Evolutionary conservation across 2,888 invertebrate species (phyloP).

Genomic region (Candidula unifasciata): DNA sequence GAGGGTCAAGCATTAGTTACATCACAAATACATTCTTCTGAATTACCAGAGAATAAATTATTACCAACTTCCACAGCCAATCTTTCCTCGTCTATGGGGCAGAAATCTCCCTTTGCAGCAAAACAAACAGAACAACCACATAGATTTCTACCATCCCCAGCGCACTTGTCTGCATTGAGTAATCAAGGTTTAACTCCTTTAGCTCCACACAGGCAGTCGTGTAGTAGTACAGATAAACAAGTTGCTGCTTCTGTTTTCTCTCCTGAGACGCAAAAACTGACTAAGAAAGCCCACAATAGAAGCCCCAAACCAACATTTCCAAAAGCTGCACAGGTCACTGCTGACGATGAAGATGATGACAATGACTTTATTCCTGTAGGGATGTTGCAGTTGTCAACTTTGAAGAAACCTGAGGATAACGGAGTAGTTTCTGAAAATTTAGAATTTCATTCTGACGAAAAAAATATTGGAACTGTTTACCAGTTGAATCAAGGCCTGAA

Average conservation of each 20-base stretch:
- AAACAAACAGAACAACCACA: not conserved
- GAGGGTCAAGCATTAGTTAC: not conserved
- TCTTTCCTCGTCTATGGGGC: not conserved
- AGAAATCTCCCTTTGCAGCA: not conserved
- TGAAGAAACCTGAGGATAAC: constrained; percentile 9
- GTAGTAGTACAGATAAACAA: not conserved
- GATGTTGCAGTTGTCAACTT: constrained; percentile 35
- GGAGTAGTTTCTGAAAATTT: not conserved
- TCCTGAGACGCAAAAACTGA: not conserved
- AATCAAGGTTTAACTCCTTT: not conserved
- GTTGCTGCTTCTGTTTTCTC: not conserved
- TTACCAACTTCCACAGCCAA: not conserved
- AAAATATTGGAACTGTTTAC: not conserved
- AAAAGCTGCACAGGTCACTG: not conserved
- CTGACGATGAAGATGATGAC: constrained; percentile 48
- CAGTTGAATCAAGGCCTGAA: not conserved
- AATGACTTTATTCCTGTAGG: constrained; percentile 51
- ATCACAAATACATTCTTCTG: not conserved
- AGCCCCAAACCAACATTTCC: not conserved
- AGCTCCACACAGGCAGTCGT: not conserved
- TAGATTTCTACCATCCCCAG: not conserved
- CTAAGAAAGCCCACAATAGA: constrained; percentile 8
- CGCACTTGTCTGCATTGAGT: not conserved
- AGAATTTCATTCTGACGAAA: not conserved
- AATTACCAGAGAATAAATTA: not conserved